A percentile compares a stretch with the other conserved stretches of the same genome.
phyloP scores from a whole-genome alignment of 2,113 vertebrate species.

The Osmerus mordax region DNA sequence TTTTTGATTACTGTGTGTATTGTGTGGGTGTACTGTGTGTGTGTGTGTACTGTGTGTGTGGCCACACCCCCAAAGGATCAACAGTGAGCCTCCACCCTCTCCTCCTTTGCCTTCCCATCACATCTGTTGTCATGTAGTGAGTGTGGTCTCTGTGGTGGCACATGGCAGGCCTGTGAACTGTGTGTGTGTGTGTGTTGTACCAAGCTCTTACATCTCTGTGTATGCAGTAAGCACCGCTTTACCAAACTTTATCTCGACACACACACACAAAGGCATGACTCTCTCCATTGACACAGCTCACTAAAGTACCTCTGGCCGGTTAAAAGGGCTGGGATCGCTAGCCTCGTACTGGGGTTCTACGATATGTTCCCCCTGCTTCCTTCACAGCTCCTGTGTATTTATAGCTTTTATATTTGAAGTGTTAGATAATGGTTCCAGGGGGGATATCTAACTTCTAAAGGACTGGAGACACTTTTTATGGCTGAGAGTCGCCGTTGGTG shows the following conservation, averaged over 20 bases:
- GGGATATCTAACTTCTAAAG: slow-evolving; percentile 19
- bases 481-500: not conserved
- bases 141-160: not conserved
- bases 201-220: not conserved
- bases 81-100: not conserved
- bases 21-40: slow-evolving; percentile 15
- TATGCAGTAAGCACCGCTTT: not conserved
- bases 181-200: slow-evolving; percentile 12
- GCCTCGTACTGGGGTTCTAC: not conserved
- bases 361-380: not conserved
- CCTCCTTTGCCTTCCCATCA: not conserved
- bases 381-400: slow-evolving; percentile 32
- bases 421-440: slow-evolving; percentile 36
- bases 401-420: slow-evolving; percentile 27
- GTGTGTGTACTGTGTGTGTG: not conserved
- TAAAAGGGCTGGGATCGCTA: too few species aligned
- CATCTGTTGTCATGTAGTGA: slow-evolving; percentile 2
- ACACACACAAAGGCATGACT: not conserved
- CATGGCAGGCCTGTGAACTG: not conserved
- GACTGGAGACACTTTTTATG: slow-evolving; percentile 15
- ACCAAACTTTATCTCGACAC: not conserved
- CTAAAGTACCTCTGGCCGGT: too few species aligned
- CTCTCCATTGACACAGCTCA: too few species aligned
- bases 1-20: not conserved
- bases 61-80: not conserved